Percentiles rank a stretch among this genome's conserved stretches.
Conservation (phyloP, 2,113 vertebrate species). For the Rhinogobius similis region DNA sequence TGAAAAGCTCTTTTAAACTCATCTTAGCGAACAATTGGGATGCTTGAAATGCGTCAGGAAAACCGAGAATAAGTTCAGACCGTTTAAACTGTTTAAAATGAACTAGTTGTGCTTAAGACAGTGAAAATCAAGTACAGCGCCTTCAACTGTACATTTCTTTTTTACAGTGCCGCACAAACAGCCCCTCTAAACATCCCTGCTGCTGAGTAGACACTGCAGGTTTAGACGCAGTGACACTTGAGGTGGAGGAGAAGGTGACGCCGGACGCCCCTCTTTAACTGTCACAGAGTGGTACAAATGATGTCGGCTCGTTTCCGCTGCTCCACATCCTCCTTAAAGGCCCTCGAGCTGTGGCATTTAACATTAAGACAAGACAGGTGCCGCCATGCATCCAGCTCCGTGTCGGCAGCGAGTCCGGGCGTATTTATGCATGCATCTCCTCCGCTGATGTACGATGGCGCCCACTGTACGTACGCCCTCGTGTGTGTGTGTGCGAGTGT, state of each 20-base stretch:
- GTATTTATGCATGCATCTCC: conserved; percentile 54
- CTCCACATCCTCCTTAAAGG: conserved; percentile 59
- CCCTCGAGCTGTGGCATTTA: conserved; percentile 58
- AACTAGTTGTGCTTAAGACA: too few relatives aligned
- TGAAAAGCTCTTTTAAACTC: too few relatives aligned
- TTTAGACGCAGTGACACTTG: conserved; percentile 41
- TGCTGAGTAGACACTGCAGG: conserved; percentile 29
- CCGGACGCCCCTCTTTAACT: conserved; percentile 54
- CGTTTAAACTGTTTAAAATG: too few relatives aligned
- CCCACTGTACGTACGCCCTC: conserved; percentile 35
- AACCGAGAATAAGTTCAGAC: too few relatives aligned
- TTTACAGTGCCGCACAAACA: neutral
- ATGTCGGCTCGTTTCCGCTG: conserved; percentile 55
- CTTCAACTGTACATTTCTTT: neutral
- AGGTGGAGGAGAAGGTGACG: conserved; percentile 50
- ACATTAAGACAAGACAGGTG: conserved; percentile 61
- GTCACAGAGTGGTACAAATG: conserved; percentile 64
- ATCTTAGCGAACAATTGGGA: too few relatives aligned
- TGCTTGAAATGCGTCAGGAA: too few relatives aligned
- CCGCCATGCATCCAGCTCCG: conserved; percentile 46
- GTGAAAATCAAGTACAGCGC: neutral
- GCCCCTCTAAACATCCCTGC: conserved; percentile 10
- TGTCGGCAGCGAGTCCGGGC: conserved; percentile 39
- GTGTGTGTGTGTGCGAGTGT: conserved; percentile 31
- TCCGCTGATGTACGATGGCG: conserved; percentile 50